These are phyloP conservation scores for Semibalanus balanoides DNA, from an alignment of 1,140 invertebrate genomes.

Conservation along the genomic window DNA sequence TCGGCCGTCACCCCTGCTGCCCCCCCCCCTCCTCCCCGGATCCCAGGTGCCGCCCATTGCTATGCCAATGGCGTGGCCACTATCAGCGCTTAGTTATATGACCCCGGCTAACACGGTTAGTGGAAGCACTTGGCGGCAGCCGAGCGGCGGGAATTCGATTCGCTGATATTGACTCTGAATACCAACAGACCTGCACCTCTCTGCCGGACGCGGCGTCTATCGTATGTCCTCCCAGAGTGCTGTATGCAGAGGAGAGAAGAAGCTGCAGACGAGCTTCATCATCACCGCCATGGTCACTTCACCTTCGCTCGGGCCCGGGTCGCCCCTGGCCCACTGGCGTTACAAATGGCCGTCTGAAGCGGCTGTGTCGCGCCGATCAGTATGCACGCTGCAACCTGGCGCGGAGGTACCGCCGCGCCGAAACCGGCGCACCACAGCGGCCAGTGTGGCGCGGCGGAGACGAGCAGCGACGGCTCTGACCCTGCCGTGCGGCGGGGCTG, in stretches of 20 bases:
- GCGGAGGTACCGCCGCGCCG: too few species aligned
- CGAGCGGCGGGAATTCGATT: background rate
- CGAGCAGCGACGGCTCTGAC: too few species aligned
- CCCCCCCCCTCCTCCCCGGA: too few species aligned
- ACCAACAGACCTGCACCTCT: background rate
- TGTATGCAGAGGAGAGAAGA: too few species aligned
- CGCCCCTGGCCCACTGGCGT: background rate
- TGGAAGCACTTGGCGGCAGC: background rate
- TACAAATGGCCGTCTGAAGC: background rate
- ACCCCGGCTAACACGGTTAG: background rate
- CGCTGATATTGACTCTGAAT: background rate
- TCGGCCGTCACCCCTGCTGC: too few species aligned
- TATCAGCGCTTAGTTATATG: background rate
- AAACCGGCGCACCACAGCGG: too few species aligned
- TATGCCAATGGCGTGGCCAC: background rate
- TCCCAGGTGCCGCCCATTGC: background rate
- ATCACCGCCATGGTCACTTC: background rate
- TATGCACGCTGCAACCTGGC: background rate
- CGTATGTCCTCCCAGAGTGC: too few species aligned
- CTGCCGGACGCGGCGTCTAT: too few species aligned
- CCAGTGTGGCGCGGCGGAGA: too few species aligned
- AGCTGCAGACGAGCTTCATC: too few species aligned
- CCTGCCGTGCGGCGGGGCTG: too few species aligned
- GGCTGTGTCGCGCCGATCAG: background rate
- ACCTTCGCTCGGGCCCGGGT: too few species aligned